Evolutionary conservation across 2,113 vertebrate species (phyloP), one percentile per base, ranked within the genome.

Genomic region (Dendrocopos noguchii): DNA sequence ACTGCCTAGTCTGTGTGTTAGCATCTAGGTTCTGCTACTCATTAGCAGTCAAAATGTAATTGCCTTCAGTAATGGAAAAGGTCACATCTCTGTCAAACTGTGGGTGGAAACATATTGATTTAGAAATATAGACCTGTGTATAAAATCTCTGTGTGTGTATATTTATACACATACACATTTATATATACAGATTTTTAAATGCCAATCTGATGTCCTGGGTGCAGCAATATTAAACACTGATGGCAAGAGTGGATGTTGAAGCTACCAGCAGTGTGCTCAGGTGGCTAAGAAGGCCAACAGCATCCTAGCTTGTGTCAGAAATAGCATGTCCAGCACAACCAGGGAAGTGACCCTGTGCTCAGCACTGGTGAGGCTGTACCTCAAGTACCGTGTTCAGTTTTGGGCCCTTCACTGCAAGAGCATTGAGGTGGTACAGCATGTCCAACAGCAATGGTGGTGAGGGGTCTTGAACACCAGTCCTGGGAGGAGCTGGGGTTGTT

Each of bases 11-110:
- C 60, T 0, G 0, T 75, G 56, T 50, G 39, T 44, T 91, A 90
- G 68, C 19, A 28, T 57, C 72, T 60, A 39, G 80, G 55, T 72
- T 64, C 44, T 74, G 50, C 50, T 75, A 22, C 29, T 93, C 70
- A 78, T 93, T 79, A 80, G 39, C 3, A 84, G 82, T 65, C 82
- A 90, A 77, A 91, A 83, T 50, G 12, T 63, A 90, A 59, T 18
- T 65, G 18, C 44, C 56, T 68, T 90, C 61, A 78, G 20, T 34
- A 76, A 77, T 31, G 68, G 68, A 25, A 94, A 96, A 94, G 83
- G 93, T 89, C 73, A 88, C 34, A 34, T 65, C 60, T 74, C 61
- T 78, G 42, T 80, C 65, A 87, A 71, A 61, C 21, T 78, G 8
- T 57, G 83, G 75, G 44, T 52, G 44, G 70, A 88, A 93, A 61